Conservation (phyloP, 1,140 invertebrate genomes). For the Aporrectodea caliginosa region DNA sequence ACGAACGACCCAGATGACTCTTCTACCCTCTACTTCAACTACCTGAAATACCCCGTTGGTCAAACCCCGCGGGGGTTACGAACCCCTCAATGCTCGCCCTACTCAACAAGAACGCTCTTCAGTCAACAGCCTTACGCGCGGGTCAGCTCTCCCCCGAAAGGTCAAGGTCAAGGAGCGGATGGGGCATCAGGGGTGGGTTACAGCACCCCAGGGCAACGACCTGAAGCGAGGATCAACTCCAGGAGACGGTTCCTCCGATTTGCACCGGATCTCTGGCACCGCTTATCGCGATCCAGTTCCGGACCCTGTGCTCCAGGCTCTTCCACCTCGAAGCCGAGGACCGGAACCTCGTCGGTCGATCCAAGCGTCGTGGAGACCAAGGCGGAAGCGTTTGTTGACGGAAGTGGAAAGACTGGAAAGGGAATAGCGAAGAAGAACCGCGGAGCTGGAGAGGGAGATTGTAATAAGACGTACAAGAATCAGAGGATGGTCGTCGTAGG, state of each 20-base stretch:
- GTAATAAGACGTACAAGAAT: background rate
- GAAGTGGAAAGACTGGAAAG: background rate
- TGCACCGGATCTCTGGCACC: background rate
- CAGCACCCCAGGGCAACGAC: background rate
- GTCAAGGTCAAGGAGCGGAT: too few relatives aligned
- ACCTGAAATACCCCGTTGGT: too few relatives aligned
- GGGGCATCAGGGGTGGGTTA: background rate
- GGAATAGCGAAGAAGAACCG: background rate
- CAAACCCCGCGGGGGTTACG: too few relatives aligned
- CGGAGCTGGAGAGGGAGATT: background rate
- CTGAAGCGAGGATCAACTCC: background rate
- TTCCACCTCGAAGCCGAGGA: background rate
- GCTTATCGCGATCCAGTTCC: background rate
- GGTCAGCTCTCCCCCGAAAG: too few relatives aligned
- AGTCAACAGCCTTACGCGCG: too few relatives aligned
- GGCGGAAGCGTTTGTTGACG: background rate
- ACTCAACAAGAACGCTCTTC: too few relatives aligned
- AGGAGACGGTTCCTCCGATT: background rate
- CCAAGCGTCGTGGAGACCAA: background rate
- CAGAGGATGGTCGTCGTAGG: background rate
- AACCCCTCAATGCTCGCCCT: too few relatives aligned
- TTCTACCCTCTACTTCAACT: background rate
- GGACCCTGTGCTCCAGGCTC: background rate
- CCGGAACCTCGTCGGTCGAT: background rate
- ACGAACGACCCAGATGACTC: too few relatives aligned